A percentile compares a stretch with the other conserved stretches of the same genome.
Conservation (phyloP, 2,797 vertebrate species). For the Hafferia zeledoni region DNA sequence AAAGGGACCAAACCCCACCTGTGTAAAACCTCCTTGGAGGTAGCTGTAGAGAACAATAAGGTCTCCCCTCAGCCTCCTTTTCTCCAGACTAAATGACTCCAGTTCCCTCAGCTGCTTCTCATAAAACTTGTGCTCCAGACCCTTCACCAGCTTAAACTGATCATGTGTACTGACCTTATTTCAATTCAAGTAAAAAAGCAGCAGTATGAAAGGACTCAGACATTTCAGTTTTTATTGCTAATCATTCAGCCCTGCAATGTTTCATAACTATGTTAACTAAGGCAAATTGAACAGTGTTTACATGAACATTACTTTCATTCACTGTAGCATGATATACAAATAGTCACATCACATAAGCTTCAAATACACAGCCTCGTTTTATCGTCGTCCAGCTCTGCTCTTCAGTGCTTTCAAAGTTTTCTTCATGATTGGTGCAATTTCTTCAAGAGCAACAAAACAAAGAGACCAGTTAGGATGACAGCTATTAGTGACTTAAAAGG, state of each 20-base stretch:
- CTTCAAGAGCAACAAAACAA: conserved; percentile 62
- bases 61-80: not conserved
- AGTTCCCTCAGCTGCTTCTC: not conserved
- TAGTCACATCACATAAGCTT: not conserved
- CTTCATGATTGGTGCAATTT: conserved; percentile 89
- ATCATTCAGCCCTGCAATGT: not conserved
- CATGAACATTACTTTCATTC: not conserved
- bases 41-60: not conserved
- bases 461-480: not conserved
- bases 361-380: not conserved
- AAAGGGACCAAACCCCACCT: not conserved
- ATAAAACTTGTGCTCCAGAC: not conserved
- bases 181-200: not conserved
- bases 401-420: conserved; percentile 86
- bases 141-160: not conserved
- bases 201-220: not conserved
- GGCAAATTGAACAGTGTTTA: not conserved
- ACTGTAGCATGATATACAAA: not conserved
- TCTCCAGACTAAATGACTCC: not conserved
- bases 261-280: not conserved
- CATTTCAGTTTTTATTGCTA: conserved; percentile 22
- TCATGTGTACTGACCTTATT: not conserved
- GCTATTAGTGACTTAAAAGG: not conserved
- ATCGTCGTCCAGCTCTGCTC: conserved; percentile 79
- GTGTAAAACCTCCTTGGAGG: not conserved